Evolutionary conservation across 2,888 invertebrate genomes (phyloP).

Genomic region (Stenchaetothrips biformis): DNA sequence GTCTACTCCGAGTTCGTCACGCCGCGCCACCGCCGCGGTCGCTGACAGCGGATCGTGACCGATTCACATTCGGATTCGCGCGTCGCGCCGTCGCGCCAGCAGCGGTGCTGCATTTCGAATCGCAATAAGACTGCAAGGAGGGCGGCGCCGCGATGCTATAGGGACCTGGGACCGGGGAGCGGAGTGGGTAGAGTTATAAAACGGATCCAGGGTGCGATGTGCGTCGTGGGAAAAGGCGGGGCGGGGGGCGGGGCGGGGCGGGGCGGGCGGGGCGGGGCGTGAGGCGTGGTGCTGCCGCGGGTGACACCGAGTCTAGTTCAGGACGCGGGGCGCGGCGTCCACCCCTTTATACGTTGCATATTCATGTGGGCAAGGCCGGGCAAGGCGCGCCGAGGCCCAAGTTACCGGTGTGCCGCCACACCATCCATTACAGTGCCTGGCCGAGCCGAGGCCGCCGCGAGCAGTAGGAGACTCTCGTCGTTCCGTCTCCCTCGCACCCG

Average conservation of each 20-base stretch:
- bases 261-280: not conserved
- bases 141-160: not conserved
- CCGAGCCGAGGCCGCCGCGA: too few species aligned
- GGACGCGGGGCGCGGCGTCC: not conserved
- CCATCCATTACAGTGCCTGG: not conserved
- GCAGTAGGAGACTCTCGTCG: too few species aligned
- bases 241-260: too few species aligned
- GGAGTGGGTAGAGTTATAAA: too few species aligned
- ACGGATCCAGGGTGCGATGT: too few species aligned
- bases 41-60: not conserved
- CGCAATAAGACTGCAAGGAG: not conserved
- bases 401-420: not conserved
- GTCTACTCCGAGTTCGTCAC: not conserved
- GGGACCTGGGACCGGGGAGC: too few species aligned
- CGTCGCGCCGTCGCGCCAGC: not conserved
- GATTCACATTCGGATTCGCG: not conserved
- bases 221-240: too few species aligned
- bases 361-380: not conserved
- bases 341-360: not conserved
- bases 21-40: not conserved
- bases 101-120: not conserved
- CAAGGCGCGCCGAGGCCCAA: not conserved
- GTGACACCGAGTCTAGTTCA: not conserved
- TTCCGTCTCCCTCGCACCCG: too few species aligned
- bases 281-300: not conserved